phyloP scores from a whole-genome alignment of 1,140 invertebrate genomes.

The Gryllus bimaculatus region DNA sequence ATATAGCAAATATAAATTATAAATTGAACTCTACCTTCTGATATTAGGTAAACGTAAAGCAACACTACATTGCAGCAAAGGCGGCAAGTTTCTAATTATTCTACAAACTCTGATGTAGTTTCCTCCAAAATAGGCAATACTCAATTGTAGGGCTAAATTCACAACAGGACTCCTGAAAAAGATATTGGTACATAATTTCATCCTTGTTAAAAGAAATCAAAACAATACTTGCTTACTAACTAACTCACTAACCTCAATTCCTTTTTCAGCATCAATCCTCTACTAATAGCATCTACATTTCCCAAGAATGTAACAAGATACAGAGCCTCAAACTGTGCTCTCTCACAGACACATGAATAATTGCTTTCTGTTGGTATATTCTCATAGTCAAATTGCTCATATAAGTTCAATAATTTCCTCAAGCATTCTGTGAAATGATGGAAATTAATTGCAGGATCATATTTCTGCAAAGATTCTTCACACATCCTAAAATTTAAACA shows the following conservation, averaged over 20 bases:
- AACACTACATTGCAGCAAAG: not conserved
- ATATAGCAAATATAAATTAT: not conserved
- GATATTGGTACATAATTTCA: not conserved
- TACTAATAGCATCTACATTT: not conserved
- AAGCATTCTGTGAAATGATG: not conserved
- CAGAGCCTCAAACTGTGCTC: not conserved
- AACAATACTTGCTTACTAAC: not conserved
- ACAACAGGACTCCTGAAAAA: not conserved
- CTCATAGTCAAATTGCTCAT: not conserved
- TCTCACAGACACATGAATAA: not conserved
- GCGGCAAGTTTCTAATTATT: not conserved
- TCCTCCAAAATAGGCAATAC: not conserved
- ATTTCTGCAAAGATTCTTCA: not conserved
- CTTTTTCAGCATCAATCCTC: not conserved
- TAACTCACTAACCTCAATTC: not conserved
- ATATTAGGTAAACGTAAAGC: not conserved
- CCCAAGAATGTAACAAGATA: not conserved
- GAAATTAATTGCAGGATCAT: not conserved
- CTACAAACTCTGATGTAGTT: not conserved
- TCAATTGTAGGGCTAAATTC: not conserved
- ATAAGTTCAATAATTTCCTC: not conserved
- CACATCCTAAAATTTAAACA: not conserved
- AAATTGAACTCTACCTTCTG: not conserved
- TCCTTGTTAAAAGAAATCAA: not conserved
- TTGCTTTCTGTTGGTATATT: not conserved